phyloP scores from a whole-genome alignment of 1,140 invertebrate species.

The Formica selysi region DNA sequence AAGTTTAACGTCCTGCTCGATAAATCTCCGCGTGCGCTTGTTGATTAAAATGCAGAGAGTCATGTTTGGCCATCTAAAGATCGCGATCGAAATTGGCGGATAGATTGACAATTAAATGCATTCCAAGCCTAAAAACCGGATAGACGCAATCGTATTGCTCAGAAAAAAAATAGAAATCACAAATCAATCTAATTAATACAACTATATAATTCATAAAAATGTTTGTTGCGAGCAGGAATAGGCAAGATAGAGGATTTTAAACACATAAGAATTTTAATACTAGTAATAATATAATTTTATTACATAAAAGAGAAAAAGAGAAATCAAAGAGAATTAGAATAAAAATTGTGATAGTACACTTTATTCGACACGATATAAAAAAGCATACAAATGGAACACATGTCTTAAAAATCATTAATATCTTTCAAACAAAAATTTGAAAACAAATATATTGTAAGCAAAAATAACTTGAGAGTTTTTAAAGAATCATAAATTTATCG shows the following conservation, averaged over 20 bases:
- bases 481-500: slow-evolving; percentile 16
- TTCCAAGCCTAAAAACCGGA: slow-evolving; percentile 1
- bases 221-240: background rate
- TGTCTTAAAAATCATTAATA: background rate
- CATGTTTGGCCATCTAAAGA: slow-evolving; percentile 48
- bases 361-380: background rate
- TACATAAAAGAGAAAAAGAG: background rate
- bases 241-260: background rate
- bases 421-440: background rate
- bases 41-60: slow-evolving; percentile 72
- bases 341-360: background rate
- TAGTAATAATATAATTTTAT: background rate
- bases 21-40: slow-evolving; percentile 59
- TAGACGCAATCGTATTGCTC: slow-evolving; percentile 10
- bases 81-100: slow-evolving; percentile 58
- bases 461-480: background rate
- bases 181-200: slow-evolving; percentile 34
- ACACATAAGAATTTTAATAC: background rate
- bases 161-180: slow-evolving; percentile 24
- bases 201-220: slow-evolving; percentile 14
- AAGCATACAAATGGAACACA: background rate
- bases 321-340: background rate
- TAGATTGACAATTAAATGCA: background rate
- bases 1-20: slow-evolving; percentile 71
- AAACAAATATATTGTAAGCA: background rate